Evolutionary conservation across 2,113 vertebrate species (phyloP).

Genomic region (Cygnus atratus): DNA sequence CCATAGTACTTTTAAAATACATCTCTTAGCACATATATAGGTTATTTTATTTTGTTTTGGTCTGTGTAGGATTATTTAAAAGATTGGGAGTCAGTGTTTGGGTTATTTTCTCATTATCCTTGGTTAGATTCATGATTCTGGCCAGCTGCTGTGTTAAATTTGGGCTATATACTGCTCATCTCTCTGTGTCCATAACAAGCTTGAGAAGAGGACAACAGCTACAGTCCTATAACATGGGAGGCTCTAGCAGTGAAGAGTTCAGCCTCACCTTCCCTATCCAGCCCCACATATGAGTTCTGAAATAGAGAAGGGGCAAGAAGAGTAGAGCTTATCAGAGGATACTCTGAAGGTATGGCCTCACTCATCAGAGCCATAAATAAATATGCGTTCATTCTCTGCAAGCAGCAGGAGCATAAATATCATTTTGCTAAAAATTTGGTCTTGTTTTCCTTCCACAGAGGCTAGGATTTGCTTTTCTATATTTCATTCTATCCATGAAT

Average conservation of each 20-base stretch:
- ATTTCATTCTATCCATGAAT: neutral
- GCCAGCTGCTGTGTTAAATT: neutral
- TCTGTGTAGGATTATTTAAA: neutral
- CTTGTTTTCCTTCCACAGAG: neutral
- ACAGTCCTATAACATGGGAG: neutral
- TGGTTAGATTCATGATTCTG: neutral
- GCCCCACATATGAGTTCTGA: neutral
- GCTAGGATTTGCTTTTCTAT: neutral
- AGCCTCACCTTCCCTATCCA: neutral
- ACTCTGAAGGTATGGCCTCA: neutral
- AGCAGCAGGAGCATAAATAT: neutral
- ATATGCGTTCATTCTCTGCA: neutral
- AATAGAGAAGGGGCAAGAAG: rapidly evolving
- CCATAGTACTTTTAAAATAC: neutral
- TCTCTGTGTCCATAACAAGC: neutral
- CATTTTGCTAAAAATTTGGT: neutral
- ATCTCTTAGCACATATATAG: neutral
- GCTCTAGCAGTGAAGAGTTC: neutral
- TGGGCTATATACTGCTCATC: neutral
- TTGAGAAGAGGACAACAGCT: neutral
- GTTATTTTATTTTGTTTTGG: neutral
- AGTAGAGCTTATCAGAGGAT: neutral
- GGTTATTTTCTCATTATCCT: neutral
- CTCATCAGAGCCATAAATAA: neutral
- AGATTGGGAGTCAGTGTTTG: neutral